phyloP scores from a whole-genome alignment of 2,113 vertebrate species.

The Nothocercus nigrocapillus region DNA sequence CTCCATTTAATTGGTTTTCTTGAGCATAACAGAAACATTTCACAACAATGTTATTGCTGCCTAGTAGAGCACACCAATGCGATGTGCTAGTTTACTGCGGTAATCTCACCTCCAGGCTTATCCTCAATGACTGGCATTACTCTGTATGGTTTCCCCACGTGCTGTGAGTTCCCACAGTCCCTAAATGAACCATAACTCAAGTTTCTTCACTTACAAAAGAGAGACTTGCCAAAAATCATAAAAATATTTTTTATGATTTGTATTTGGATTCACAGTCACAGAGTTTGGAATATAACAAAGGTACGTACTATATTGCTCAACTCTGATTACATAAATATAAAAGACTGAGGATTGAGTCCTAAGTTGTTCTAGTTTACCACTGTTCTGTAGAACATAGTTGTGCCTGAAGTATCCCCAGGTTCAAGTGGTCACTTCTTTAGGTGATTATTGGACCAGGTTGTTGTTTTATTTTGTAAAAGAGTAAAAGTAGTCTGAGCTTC shows the following conservation, averaged over 20 bases:
- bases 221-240: not conserved
- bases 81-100: not conserved
- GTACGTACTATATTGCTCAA: not conserved
- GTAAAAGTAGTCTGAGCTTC: not conserved
- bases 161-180: not conserved
- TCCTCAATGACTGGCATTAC: not conserved
- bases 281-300: not conserved
- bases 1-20: not conserved
- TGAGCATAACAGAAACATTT: not conserved
- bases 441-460: constrained; percentile 11
- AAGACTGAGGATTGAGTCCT: constrained; percentile 17
- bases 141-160: not conserved
- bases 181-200: not conserved
- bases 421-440: constrained; percentile 23
- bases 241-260: constrained; percentile 43
- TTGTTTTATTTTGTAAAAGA: constrained; percentile 42
- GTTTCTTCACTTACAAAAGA: not conserved
- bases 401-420: constrained; percentile 14
- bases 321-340: not conserved
- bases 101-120: not conserved
- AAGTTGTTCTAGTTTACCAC: not conserved
- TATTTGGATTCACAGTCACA: constrained; percentile 29
- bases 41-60: not conserved
- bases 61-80: not conserved
- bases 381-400: constrained; percentile 16